Percentiles rank a stretch among this genome's conserved stretches.
Conservation (phyloP, 2,113 vertebrate genomes). For the Ovibos moschatus region DNA sequence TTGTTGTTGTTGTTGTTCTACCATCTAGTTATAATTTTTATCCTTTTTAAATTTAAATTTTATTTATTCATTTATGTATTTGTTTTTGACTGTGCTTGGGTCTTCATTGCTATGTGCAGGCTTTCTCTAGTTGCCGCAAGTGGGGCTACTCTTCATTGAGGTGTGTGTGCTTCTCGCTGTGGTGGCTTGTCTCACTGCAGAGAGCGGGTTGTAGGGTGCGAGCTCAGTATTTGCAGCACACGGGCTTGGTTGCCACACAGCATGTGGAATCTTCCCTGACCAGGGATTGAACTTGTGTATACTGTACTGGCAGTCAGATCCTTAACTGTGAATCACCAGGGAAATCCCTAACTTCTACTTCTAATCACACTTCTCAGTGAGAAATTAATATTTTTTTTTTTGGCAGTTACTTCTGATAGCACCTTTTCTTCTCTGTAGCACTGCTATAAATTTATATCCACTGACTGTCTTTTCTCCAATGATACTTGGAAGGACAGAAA, state of each 20-base stretch:
- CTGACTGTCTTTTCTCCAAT: neutral
- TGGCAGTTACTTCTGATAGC: neutral
- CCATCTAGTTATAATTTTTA: neutral
- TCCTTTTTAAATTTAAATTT: neutral
- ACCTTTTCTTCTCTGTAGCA: neutral
- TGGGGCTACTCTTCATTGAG: neutral
- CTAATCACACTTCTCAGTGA: neutral
- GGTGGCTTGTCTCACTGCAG: neutral
- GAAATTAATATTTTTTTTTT: neutral
- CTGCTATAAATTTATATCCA: neutral
- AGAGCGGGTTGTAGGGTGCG: rapidly evolving
- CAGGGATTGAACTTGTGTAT: neutral
- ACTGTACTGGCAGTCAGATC: neutral
- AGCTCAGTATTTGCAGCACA: neutral
- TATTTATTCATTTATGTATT: neutral
- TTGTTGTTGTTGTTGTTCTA: neutral
- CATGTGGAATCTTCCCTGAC: neutral
- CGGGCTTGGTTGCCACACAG: neutral
- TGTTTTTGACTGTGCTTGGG: rapidly evolving
- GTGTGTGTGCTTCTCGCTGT: neutral
- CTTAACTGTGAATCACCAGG: neutral
- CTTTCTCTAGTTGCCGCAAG: neutral
- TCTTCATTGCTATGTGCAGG: neutral
- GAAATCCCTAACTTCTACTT: neutral
- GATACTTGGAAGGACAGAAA: neutral